Evolutionary conservation across 1,140 invertebrate species (phyloP), one percentile per base, ranked within the genome.

Genomic region (Homalodisca vitripennis): DNA sequence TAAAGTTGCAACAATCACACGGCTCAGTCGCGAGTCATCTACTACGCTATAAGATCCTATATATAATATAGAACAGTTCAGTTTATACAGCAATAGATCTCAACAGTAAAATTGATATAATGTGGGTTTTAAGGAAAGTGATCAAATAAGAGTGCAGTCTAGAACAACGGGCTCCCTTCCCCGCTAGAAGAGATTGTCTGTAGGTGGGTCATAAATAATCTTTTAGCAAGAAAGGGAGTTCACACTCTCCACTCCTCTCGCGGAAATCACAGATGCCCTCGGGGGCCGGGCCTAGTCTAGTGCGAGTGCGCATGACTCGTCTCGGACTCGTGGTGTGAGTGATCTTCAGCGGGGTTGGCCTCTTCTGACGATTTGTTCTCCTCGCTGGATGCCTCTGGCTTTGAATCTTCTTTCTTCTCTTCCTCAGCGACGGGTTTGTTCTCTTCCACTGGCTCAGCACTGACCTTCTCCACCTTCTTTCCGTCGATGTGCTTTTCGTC

Each of bases 201-300:
- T 53, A 53, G 47, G 41, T 70, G 31, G 51, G 69, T 66, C 65
- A 48, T 70, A 67, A 55, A 67, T 55, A 53, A 67, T 67, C 70
- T 68, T 46, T 46, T 71, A 68, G 70, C 32, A 66, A 68, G 70
- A 66, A 53, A 64, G 70, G 70, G 65, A 63, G 27, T 34, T n/a
- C 55, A 27, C 55, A 30, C 27, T 60, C 55, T 13, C 55, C 6
- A 22, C 24, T 22, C 48, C 22, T 3, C 48, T 20, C 48, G 48
- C 22, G 26, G 26, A 60, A 60, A 60, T 60, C 55, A 60, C 55
- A 60, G 55, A 27, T 60, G 29, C 55, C 55, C 55, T 27, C 10
- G 13, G 10, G 55, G 55, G 55, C 55, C 10, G 14, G 29, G 27
- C 12, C 22, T 46, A 41, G 55, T 17, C 29, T 69, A 48, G 29